A percentile compares a stretch with the other conserved stretches of the same genome.
These are phyloP conservation scores for Drosophila leontia DNA, from an alignment of 1,140 invertebrate species.

Conservation along the genomic window DNA sequence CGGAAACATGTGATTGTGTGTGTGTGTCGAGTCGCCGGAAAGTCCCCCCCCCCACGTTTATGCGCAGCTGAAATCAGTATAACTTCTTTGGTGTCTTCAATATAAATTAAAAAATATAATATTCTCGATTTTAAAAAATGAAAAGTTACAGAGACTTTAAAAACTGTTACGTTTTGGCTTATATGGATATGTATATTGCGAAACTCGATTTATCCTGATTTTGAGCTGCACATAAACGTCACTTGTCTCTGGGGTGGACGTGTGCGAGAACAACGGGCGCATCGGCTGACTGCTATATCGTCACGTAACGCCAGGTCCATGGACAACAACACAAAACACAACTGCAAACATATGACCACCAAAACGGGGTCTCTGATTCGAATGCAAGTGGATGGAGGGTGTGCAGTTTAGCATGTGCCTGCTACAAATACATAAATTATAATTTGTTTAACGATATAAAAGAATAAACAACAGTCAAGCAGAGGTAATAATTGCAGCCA, in stretches of 20 bases:
- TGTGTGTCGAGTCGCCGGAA: slow-evolving; percentile 1
- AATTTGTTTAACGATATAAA: neutral
- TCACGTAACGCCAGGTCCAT: slow-evolving; percentile 68
- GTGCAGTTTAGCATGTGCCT: slow-evolving; percentile 31
- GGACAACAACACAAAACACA: slow-evolving; percentile 28
- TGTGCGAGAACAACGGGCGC: slow-evolving; percentile 66
- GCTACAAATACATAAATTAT: slow-evolving; percentile 38
- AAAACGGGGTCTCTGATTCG: slow-evolving; percentile 29
- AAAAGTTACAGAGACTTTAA: neutral
- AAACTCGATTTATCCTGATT: neutral
- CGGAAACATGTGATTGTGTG: slow-evolving; percentile 24
- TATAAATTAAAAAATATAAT: too few species aligned
- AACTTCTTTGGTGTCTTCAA: too few species aligned
- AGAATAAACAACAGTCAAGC: neutral
- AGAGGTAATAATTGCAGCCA: slow-evolving; percentile 20
- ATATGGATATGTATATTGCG: neutral
- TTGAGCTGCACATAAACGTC: slow-evolving; percentile 24
- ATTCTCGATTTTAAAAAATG: too few species aligned
- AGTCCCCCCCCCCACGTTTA: slow-evolving; percentile 26
- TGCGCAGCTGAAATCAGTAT: slow-evolving; percentile 1
- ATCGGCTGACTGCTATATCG: slow-evolving; percentile 60
- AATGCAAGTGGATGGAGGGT: slow-evolving; percentile 26
- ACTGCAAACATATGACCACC: slow-evolving; percentile 37
- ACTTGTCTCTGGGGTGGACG: slow-evolving; percentile 33
- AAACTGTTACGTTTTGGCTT: neutral